Evolutionary conservation across 2,797 vertebrate species (phyloP).

Genomic region (Sebastes jordani): DNA sequence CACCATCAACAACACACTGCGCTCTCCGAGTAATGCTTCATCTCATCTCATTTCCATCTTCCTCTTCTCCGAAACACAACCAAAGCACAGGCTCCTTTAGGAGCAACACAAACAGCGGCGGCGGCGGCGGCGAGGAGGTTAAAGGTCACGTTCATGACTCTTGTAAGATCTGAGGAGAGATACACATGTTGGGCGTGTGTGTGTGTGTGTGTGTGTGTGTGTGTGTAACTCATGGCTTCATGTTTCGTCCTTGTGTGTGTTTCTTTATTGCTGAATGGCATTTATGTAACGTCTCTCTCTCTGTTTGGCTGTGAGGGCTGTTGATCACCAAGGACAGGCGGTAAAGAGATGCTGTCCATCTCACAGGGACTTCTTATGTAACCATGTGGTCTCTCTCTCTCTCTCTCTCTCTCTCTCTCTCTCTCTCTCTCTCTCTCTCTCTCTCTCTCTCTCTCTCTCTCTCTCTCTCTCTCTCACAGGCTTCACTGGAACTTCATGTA

Average conservation of each 20-base stretch:
- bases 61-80: background rate
- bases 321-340: conserved; percentile 39
- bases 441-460: no score
- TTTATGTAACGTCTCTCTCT: conserved; percentile 39
- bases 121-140: background rate
- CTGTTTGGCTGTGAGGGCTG: background rate
- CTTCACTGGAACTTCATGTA: conserved; percentile 29
- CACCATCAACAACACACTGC: background rate
- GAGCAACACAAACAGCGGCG: background rate
- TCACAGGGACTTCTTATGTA: conserved; percentile 46
- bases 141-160: background rate
- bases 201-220: no score
- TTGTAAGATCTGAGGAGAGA: background rate
- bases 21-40: background rate
- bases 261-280: conserved; percentile 22
- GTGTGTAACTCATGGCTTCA: background rate
- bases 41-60: background rate
- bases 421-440: no score
- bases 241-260: background rate
- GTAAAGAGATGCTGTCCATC: conserved; percentile 38
- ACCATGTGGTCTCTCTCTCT: conserved; percentile 23
- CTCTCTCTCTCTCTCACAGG: background rate
- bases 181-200: background rate
- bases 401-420: no score
- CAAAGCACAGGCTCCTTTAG: background rate